Evolutionary conservation across 2,888 invertebrate genomes (phyloP).

Genomic region (Clistopyga incitator): DNA sequence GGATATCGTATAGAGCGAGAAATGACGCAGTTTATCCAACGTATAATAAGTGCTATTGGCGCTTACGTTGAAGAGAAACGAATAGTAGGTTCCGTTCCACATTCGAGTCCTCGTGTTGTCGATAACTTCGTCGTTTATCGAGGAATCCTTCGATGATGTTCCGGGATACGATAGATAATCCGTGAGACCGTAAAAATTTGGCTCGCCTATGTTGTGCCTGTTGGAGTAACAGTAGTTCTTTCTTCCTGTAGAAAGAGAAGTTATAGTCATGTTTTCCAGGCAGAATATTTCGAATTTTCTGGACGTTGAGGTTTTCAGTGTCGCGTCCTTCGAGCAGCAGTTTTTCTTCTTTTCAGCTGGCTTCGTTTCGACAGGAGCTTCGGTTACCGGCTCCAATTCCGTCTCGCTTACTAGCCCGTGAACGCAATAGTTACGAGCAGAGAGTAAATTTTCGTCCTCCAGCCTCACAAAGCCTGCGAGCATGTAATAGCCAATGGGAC

Average conservation of each 20-base stretch:
- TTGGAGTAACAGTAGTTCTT: constrained; percentile 75
- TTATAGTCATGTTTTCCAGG: constrained; percentile 73
- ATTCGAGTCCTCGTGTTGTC: constrained; percentile 62
- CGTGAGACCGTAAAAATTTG: constrained; percentile 61
- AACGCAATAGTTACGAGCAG: constrained; percentile 84
- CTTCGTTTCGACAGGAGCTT: constrained; percentile 33
- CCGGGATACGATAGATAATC: constrained; percentile 51
- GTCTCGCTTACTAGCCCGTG: constrained; percentile 70
- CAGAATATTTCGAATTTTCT: constrained; percentile 77
- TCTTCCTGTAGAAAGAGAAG: constrained; percentile 70
- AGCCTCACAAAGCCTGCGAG: constrained; percentile 77
- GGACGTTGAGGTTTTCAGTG: constrained; percentile 55
- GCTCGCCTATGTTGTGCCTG: constrained; percentile 66
- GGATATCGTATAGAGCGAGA: constrained; percentile 86
- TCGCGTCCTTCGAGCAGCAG: constrained; percentile 72
- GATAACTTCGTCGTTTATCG: constrained; percentile 24
- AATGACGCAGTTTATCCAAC: constrained; percentile 85
- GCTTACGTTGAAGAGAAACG: constrained; percentile 73
- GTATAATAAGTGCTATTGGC: constrained; percentile 68
- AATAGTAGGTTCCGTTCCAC: constrained; percentile 67
- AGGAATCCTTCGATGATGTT: constrained; percentile 24
- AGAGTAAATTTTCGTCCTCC: constrained; percentile 77
- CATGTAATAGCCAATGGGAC: constrained; percentile 86
- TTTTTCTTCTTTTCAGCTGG: constrained; percentile 33
- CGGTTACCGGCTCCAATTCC: constrained; percentile 64